These are phyloP conservation scores for Nannobrachium achirus DNA, from an alignment of 2,113 vertebrate genomes.

Conservation along the genomic window DNA sequence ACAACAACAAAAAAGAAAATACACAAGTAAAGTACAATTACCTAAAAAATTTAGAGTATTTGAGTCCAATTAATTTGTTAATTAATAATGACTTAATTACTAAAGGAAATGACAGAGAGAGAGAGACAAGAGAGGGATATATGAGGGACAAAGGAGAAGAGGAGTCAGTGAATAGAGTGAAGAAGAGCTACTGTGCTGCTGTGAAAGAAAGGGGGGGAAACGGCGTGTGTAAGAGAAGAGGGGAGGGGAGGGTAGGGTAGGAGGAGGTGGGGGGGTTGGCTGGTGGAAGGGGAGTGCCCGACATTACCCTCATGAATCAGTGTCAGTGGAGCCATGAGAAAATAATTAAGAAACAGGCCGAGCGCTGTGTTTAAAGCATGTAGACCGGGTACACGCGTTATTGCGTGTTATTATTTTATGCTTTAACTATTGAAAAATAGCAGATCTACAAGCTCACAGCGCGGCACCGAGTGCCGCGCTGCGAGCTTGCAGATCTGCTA, in stretches of 20 bases:
- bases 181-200: neutral
- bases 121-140: neutral
- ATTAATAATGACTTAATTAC: no score
- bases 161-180: slow-evolving; percentile 18
- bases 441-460: no score
- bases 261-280: slow-evolving; percentile 42
- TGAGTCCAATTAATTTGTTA: no score
- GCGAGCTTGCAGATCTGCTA: no score
- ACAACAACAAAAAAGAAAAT: no score
- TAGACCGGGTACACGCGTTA: no score
- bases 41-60: no score
- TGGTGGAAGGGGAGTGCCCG: slow-evolving; percentile 61
- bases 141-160: slow-evolving; percentile 15
- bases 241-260: slow-evolving; percentile 30
- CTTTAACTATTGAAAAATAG: no score
- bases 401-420: no score
- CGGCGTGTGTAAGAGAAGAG: neutral
- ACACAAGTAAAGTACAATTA: no score
- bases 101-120: neutral
- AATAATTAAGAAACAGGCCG: slow-evolving; percentile 80
- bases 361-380: no score
- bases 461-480: no score
- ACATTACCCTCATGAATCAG: slow-evolving; percentile 75
- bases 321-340: slow-evolving; percentile 76
- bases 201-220: neutral